phyloP scores from a whole-genome alignment of 2,888 invertebrate species.

The Periphyllus acericola region DNA sequence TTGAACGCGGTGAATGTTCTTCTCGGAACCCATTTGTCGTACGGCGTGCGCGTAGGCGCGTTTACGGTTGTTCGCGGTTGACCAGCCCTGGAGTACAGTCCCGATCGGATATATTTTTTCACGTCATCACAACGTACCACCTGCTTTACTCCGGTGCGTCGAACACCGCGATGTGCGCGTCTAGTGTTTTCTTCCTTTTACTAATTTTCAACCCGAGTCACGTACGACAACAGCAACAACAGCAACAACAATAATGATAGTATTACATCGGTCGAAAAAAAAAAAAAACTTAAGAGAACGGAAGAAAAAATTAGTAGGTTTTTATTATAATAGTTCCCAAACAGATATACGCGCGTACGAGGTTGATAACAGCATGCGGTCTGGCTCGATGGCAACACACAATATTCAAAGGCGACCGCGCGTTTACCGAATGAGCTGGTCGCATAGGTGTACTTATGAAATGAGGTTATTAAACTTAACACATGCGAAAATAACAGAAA shows the following conservation, averaged over 20 bases:
- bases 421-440: slow-evolving; percentile 30
- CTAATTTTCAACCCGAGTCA: slow-evolving; percentile 6
- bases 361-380: slow-evolving; percentile 50
- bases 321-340: slow-evolving; percentile 40
- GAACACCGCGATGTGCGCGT: not conserved
- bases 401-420: slow-evolving; percentile 51
- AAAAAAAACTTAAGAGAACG: not conserved
- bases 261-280: not conserved
- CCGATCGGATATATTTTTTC: too few species aligned
- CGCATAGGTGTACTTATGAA: not conserved
- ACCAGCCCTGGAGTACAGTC: too few species aligned
- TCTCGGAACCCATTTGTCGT: too few species aligned
- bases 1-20: too few species aligned
- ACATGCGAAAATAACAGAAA: slow-evolving; percentile 52
- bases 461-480: slow-evolving; percentile 55
- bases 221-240: not conserved
- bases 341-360: not conserved
- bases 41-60: too few species aligned
- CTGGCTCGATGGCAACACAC: not conserved
- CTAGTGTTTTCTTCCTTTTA: not conserved
- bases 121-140: too few species aligned
- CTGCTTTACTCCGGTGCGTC: not conserved
- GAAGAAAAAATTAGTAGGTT: not conserved
- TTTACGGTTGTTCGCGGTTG: too few species aligned
- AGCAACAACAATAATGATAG: slow-evolving; percentile 3